These are phyloP conservation scores for Rhizoglyphus robini DNA, from an alignment of 1,140 invertebrate species.

Conservation along the genomic window DNA sequence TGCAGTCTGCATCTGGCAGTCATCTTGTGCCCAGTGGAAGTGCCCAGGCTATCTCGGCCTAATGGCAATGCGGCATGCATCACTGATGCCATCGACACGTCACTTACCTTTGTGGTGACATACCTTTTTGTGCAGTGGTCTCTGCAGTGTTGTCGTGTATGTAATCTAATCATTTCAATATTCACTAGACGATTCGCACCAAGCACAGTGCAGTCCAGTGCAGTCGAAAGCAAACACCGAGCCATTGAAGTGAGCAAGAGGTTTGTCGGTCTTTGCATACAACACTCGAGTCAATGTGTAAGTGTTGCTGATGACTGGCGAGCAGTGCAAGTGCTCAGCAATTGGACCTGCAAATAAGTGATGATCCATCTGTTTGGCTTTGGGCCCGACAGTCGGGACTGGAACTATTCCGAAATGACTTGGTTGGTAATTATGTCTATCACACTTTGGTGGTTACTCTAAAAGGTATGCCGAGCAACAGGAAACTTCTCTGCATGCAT, in stretches of 20 bases:
- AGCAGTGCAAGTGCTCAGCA: neutral
- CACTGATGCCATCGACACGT: conserved; percentile 1
- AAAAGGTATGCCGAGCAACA: neutral
- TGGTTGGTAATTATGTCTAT: neutral
- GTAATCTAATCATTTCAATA: conserved; percentile 7
- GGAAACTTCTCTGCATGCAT: neutral
- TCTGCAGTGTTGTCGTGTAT: neutral
- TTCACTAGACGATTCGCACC: conserved; percentile 11
- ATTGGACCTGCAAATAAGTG: conserved; percentile 10
- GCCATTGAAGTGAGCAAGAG: neutral
- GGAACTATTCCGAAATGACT: neutral
- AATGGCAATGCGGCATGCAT: neutral
- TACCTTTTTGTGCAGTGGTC: neutral
- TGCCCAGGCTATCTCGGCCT: too few relatives aligned
- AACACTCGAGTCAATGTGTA: neutral
- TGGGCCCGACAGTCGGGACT: neutral
- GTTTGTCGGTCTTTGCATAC: neutral
- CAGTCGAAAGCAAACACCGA: too few relatives aligned
- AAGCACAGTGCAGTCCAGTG: too few relatives aligned
- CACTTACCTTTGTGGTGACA: too few relatives aligned
- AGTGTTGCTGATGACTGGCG: neutral
- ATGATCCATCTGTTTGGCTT: neutral
- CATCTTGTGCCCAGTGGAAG: too few relatives aligned
- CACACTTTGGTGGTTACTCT: neutral
- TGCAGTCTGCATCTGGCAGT: too few relatives aligned